phyloP scores from a whole-genome alignment of 2,797 vertebrate species.

The Enteromius argenteus region DNA sequence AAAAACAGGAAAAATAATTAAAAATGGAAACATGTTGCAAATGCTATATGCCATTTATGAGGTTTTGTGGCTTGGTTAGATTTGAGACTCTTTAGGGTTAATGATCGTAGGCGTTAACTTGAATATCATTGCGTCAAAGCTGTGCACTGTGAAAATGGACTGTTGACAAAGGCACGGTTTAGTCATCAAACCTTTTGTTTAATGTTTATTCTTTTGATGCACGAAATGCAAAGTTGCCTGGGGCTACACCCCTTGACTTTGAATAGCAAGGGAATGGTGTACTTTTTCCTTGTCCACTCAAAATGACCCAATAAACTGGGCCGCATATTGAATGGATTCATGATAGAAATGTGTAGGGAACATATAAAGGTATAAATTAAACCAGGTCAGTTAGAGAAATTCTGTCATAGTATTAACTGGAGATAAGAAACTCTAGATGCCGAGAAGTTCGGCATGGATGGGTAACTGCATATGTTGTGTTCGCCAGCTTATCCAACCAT shows the following conservation, averaged over 20 bases:
- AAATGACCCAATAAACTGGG: not conserved
- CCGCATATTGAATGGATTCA: not conserved
- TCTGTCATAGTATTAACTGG: not conserved
- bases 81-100: not conserved
- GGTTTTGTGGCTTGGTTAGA: not conserved
- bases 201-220: conserved; percentile 33
- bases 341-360: not conserved
- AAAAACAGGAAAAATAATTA: not conserved
- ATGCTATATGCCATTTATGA: not conserved
- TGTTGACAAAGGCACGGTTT: conserved; percentile 22
- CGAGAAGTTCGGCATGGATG: not conserved
- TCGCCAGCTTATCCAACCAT: not conserved
- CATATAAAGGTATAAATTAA: not conserved
- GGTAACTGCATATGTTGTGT: not conserved
- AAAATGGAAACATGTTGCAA: not conserved
- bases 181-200: conserved; percentile 32
- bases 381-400: not conserved
- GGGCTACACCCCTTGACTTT: not conserved
- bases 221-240: conserved; percentile 8
- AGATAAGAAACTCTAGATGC: not conserved
- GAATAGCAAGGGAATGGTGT: not conserved
- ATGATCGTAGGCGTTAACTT: not conserved
- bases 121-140: conserved; percentile 4
- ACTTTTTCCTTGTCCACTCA: conserved; percentile 2
- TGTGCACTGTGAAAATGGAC: not conserved